Conservation (phyloP, 2,113 vertebrate genomes). For the Bubalus kerabau region DNA sequence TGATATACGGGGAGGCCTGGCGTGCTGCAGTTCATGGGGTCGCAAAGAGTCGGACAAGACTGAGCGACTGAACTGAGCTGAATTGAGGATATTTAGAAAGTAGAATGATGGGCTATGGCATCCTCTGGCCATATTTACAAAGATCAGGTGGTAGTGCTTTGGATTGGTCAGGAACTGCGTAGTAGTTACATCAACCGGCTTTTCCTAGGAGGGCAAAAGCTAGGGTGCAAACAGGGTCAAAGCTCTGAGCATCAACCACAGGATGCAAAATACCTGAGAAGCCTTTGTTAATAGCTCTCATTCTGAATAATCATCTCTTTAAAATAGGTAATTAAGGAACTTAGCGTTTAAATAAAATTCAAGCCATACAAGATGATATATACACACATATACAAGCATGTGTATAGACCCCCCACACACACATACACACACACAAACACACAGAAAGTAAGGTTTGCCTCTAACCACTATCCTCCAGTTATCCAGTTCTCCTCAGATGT, state of each 20-base stretch:
- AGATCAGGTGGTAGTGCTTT: background rate
- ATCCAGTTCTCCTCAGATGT: background rate
- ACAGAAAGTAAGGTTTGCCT: background rate
- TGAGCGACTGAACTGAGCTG: background rate
- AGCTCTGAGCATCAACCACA: background rate
- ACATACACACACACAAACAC: background rate
- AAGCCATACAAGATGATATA: background rate
- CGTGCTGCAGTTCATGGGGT: accelerated
- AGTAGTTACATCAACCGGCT: background rate
- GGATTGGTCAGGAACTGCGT: background rate
- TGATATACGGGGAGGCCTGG: background rate
- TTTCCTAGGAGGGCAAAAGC: background rate
- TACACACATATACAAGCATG: too few relatives aligned
- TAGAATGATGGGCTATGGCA: background rate
- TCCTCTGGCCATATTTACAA: background rate
- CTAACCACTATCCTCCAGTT: background rate
- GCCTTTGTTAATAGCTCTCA: background rate
- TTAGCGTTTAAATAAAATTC: background rate
- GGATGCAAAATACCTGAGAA: background rate
- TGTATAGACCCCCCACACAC: background rate
- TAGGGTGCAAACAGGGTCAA: background rate
- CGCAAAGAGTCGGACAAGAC: background rate
- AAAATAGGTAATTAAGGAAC: background rate
- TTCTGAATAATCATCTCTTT: background rate
- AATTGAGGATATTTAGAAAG: background rate